Evolutionary conservation across 2,797 vertebrate species (phyloP).

Genomic region (Hypotaenidia philippensis): DNA sequence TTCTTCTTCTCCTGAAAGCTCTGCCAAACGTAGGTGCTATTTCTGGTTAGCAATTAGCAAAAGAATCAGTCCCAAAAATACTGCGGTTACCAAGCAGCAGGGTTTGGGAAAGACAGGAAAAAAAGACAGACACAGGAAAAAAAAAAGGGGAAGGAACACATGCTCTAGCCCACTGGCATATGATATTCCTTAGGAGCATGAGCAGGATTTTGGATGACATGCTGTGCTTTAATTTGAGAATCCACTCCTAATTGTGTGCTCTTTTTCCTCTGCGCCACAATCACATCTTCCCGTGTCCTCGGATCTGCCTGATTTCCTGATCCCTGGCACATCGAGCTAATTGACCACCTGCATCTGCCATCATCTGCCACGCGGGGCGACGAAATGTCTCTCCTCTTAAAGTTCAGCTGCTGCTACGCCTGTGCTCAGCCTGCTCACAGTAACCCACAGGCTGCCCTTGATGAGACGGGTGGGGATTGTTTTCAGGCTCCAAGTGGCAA

Average conservation of each 20-base stretch:
- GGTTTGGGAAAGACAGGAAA: background rate
- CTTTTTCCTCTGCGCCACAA: background rate
- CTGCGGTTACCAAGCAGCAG: slow-evolving; percentile 74
- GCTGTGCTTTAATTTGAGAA: slow-evolving; percentile 37
- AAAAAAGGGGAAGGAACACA: background rate
- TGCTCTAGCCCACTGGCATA: slow-evolving; percentile 16
- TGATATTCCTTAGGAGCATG: background rate
- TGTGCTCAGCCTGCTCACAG: background rate
- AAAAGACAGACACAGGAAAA: background rate
- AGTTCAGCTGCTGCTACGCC: background rate
- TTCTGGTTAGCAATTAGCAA: slow-evolving; percentile 77
- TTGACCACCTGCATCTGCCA: background rate
- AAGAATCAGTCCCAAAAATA: slow-evolving; percentile 73
- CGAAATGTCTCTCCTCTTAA: background rate
- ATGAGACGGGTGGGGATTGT: background rate
- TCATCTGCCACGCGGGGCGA: background rate
- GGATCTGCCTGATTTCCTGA: background rate
- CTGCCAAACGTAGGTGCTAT: slow-evolving; percentile 74
- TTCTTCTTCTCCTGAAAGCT: slow-evolving; percentile 65
- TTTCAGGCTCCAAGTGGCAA: background rate
- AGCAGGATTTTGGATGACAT: slow-evolving; percentile 5
- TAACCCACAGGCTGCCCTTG: background rate
- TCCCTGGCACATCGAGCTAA: background rate
- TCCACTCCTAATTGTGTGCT: background rate
- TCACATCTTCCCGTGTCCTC: background rate